These are phyloP conservation scores for Rhagonycha lutea DNA, from an alignment of 2,888 invertebrate genomes.

Conservation along the genomic window DNA sequence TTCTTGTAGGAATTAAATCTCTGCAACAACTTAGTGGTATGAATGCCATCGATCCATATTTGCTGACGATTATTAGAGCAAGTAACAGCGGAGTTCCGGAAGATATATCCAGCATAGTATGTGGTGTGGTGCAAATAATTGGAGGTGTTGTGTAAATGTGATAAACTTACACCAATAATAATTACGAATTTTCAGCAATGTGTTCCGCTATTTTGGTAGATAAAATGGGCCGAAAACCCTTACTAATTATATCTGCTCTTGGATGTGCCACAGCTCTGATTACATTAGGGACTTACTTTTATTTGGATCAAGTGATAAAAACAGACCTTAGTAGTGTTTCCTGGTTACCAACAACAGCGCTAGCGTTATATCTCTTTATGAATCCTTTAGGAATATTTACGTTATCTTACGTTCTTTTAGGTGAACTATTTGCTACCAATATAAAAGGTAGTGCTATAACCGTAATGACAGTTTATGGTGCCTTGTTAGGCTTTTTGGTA, in stretches of 20 bases:
- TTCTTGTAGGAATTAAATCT: neutral
- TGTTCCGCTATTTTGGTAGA: constrained; percentile 56
- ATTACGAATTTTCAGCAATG: constrained; percentile 15
- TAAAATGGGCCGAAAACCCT: constrained; percentile 59
- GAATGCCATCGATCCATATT: neutral
- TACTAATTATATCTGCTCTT: constrained; percentile 60
- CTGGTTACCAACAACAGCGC: constrained; percentile 60
- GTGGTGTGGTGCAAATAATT: neutral
- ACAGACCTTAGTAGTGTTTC: constrained; percentile 52
- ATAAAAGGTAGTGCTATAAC: constrained; percentile 65
- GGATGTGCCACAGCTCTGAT: constrained; percentile 60
- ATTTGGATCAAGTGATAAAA: constrained; percentile 55
- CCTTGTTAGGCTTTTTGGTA: constrained; percentile 60
- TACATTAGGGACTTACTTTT: constrained; percentile 59
- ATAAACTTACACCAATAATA: neutral
- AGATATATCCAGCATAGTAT: neutral
- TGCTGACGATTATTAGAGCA: neutral
- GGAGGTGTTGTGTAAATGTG: neutral
- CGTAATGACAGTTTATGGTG: constrained; percentile 60
- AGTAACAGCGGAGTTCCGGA: neutral
- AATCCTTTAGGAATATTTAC: constrained; percentile 65
- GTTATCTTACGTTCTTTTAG: constrained; percentile 64
- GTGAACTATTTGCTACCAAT: constrained; percentile 66
- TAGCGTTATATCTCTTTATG: constrained; percentile 61
- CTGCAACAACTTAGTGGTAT: neutral